These are phyloP conservation scores for Mamestra brassicae DNA, from an alignment of 2,888 invertebrate genomes.

Conservation along the genomic window DNA sequence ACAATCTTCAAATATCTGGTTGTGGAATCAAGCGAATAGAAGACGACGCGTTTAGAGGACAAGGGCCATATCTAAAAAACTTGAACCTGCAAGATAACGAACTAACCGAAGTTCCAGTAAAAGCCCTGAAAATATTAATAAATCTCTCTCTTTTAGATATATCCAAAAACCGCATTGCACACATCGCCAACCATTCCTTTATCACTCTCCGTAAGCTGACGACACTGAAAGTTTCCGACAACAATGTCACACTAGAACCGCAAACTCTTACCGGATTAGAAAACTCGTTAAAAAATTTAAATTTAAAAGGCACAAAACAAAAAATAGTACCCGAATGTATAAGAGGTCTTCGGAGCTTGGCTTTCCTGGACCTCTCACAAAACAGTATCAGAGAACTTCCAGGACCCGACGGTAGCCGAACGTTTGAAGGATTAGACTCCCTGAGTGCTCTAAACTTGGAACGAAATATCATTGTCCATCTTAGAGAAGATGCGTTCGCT, in stretches of 20 bases:
- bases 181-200: constrained; percentile 95
- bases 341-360: constrained; percentile 94
- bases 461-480: constrained; percentile 95
- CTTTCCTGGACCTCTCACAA: constrained; percentile 97
- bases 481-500: constrained; percentile 94
- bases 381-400: constrained; percentile 96
- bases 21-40: constrained; percentile 94
- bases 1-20: constrained; percentile 96
- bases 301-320: constrained; percentile 96
- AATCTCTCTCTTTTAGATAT: constrained; percentile 95
- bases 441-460: constrained; percentile 97
- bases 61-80: constrained; percentile 95
- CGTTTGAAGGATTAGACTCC: constrained; percentile 95
- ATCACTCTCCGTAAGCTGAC: constrained; percentile 93
- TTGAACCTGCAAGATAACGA: constrained; percentile 96
- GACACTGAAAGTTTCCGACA: constrained; percentile 96
- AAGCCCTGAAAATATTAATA: constrained; percentile 92
- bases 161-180: constrained; percentile 94
- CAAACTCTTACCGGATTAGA: constrained; percentile 95
- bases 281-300: constrained; percentile 95
- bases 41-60: constrained; percentile 95
- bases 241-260: constrained; percentile 94
- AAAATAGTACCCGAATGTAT: constrained; percentile 95
- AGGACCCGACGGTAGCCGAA: constrained; percentile 92
- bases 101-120: constrained; percentile 94